Percentiles rank a stretch among this genome's conserved stretches.
Evolutionary conservation across 1,140 invertebrate species (phyloP).

Genomic region (Drosophila setifemur): DNA sequence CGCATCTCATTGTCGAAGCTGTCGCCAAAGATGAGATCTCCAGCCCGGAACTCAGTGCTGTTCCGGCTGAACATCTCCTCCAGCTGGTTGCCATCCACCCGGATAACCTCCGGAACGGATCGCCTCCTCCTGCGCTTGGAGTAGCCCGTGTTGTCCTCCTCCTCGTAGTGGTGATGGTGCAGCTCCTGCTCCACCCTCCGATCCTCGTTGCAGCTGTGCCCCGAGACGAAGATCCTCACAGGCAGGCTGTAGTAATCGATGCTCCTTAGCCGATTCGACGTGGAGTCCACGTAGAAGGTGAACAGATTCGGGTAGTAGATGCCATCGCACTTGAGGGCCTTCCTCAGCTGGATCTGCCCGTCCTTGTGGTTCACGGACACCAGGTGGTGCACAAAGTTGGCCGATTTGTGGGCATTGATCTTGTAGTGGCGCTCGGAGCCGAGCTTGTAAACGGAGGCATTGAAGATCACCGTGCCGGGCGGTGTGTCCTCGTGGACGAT

Average conservation of each 20-base stretch:
- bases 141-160: constrained; percentile 80
- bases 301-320: constrained; percentile 92
- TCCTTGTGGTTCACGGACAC: constrained; percentile 89
- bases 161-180: constrained; percentile 83
- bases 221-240: constrained; percentile 89
- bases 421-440: constrained; percentile 89
- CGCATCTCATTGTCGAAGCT: constrained; percentile 82
- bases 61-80: constrained; percentile 58
- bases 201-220: constrained; percentile 87
- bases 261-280: constrained; percentile 89
- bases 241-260: constrained; percentile 93
- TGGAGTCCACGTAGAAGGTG: constrained; percentile 93
- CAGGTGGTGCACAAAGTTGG: constrained; percentile 90
- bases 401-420: constrained; percentile 90
- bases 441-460: constrained; percentile 90
- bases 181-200: constrained; percentile 84
- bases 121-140: constrained; percentile 64
- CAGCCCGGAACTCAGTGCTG: constrained; percentile 69
- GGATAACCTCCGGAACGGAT: constrained; percentile 23
- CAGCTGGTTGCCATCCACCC: constrained; percentile 53
- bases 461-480: constrained; percentile 88
- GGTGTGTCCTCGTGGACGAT: constrained; percentile 87
- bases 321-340: constrained; percentile 89
- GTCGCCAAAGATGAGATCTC: constrained; percentile 78
- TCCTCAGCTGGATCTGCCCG: constrained; percentile 89